Evolutionary conservation across 23 tunicate genomes (phyloP).

Genomic region (Halocynthia roretzi): DNA sequence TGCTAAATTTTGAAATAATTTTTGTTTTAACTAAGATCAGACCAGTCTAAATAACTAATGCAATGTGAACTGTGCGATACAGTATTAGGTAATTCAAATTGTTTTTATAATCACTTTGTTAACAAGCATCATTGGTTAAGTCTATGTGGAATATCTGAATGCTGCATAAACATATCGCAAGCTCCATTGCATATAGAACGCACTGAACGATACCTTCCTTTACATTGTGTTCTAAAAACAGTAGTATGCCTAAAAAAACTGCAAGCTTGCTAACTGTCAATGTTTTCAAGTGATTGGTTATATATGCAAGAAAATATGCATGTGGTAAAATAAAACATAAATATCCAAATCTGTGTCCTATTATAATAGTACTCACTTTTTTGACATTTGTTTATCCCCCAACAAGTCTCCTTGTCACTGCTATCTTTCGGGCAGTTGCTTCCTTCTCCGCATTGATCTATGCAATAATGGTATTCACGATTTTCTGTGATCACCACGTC

Average conservation of each 20-base stretch:
- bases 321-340: constrained; percentile 1
- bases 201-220: too few relatives aligned
- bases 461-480: constrained; percentile 16
- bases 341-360: not conserved
- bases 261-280: too few relatives aligned
- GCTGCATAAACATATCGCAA: too few relatives aligned
- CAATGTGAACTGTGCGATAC: too few relatives aligned
- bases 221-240: too few relatives aligned
- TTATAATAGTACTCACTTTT: constrained; percentile 25
- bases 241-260: too few relatives aligned
- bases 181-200: too few relatives aligned
- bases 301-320: not conserved
- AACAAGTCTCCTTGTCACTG: constrained; percentile 33
- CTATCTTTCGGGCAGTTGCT: constrained; percentile 13
- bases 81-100: not conserved
- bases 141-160: too few relatives aligned
- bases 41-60: too few relatives aligned
- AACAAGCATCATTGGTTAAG: too few relatives aligned
- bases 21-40: too few relatives aligned
- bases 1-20: too few relatives aligned
- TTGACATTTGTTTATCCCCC: constrained; percentile 48
- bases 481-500: not conserved
- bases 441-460: constrained; percentile 43
- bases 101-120: not conserved
- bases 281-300: not conserved